Conservation (phyloP, 2,113 vertebrate genomes). For the Narcine bancroftii region DNA sequence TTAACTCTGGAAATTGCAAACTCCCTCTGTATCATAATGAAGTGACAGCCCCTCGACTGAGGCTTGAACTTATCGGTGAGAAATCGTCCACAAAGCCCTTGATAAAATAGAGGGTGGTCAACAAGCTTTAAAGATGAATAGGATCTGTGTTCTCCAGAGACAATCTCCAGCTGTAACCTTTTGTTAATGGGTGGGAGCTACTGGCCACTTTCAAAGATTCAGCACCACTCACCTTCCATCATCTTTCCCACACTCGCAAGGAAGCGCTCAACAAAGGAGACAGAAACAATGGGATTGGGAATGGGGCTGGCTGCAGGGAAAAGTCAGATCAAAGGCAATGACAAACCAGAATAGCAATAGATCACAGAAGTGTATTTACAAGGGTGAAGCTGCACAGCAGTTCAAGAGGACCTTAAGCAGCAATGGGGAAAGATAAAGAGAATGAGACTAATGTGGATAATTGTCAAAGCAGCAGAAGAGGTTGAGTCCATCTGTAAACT, state of each 20-base stretch:
- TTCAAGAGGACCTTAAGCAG: slow-evolving; percentile 21
- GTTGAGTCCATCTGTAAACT: neutral
- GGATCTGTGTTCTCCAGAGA: neutral
- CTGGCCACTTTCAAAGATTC: neutral
- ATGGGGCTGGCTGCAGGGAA: neutral
- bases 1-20: neutral
- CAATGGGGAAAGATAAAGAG: neutral
- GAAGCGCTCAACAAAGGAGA: neutral
- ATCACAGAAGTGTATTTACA: neutral
- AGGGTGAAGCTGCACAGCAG: neutral
- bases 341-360: neutral
- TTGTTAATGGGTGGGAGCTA: neutral
- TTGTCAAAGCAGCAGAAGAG: neutral
- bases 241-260: slow-evolving; percentile 15
- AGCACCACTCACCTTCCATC: neutral
- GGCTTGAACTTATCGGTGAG: neutral
- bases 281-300: neutral
- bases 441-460: neutral
- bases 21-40: neutral
- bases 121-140: neutral
- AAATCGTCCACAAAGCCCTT: neutral
- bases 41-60: neutral
- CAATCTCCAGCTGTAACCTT: slow-evolving; percentile 10
- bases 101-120: neutral
- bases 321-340: neutral